phyloP scores from a whole-genome alignment of 2,113 vertebrate species.

The Seriola aureovittata region DNA sequence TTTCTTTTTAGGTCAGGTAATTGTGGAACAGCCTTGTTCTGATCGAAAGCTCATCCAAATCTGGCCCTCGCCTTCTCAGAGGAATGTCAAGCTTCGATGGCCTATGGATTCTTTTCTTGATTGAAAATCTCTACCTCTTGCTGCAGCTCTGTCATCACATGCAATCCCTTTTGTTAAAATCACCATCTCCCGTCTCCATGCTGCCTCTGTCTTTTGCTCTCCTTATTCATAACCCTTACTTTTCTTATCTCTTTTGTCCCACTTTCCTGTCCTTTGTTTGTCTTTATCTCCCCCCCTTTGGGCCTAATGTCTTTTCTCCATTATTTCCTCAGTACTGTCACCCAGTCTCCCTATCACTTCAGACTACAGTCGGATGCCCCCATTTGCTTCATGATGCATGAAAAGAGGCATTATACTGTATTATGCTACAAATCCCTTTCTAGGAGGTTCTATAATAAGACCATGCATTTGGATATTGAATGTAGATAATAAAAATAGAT shows the following conservation, averaged over 20 bases:
- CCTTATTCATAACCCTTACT: neutral
- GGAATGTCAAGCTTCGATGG: constrained; percentile 7
- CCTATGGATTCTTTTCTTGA: constrained; percentile 18
- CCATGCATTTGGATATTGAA: constrained; percentile 5
- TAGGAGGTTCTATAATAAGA: constrained; percentile 7
- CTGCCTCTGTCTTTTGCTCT: constrained; percentile 9
- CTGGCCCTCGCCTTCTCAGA: neutral
- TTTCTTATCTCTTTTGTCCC: constrained; percentile 37
- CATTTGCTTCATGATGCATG: constrained; percentile 45
- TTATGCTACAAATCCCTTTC: constrained; percentile 16
- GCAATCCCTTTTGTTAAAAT: neutral
- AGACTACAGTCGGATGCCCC: constrained; percentile 1
- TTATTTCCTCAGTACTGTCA: constrained; percentile 33
- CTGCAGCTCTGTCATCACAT: neutral
- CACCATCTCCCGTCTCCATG: neutral
- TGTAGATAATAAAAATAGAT: constrained; percentile 24
- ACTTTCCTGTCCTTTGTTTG: neutral
- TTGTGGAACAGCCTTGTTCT: neutral
- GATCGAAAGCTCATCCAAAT: constrained; percentile 26
- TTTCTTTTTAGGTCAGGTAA: neutral
- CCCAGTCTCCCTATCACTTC: constrained; percentile 4
- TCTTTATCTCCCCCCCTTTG: constrained; percentile 12
- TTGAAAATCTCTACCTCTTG: constrained; percentile 25
- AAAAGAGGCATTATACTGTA: constrained; percentile 17
- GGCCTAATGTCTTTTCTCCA: constrained; percentile 20